Base-by-base conservation (phyloP, 2,113 vertebrate species). In the Rhinoderma darwinii region DNA sequence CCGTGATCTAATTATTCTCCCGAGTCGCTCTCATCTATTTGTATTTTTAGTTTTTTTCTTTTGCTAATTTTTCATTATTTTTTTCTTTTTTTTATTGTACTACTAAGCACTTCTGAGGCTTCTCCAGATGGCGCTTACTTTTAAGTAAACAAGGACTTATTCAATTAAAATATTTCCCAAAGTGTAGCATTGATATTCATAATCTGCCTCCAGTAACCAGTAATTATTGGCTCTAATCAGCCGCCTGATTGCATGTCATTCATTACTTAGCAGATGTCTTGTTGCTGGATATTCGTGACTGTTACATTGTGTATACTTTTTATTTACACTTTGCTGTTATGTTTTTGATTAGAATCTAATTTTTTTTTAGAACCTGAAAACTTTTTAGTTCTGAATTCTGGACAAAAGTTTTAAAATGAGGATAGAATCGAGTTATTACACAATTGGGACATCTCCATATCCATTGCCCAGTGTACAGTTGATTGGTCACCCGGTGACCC, bases 91-190 rank as follows among this genome's bases (percentile, higher is more conserved):
- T 41, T 3, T 41, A 1, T 41, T 25, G 2, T 79, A 27, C 61
- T n/a, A 8, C 20, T 72, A 68, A 39, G 44, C 47, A 72, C 56
- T 78, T 86, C 78, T 5, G 44, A 32, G 50, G 50, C 44, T 2
- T 70, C 76, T 72, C 84, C 76, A 86, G 84, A 72, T 81, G 84
- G 76, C 47, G 63, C 39, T 72, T 50, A 86, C 63, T 86, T 59
- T 81, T 81, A 86, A 39, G 63, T 80, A 86, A 86, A 86, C 76
- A 43, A 30, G 76, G 44, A 50, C 63, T 59, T 73, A 86, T 86
- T 81, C 50, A 86, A 86, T 86, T 81, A 86, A 41, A 32, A 70
- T n/a, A 70, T 73, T 80, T 86, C 84, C 35, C 84, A 81, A 78
- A 73, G 84, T 81, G 50, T 22, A 25, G 18, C 47, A 68, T 81